Evolutionary conservation across 2,113 vertebrate genomes (phyloP).

Genomic region (Chaenocephalus aceratus): DNA sequence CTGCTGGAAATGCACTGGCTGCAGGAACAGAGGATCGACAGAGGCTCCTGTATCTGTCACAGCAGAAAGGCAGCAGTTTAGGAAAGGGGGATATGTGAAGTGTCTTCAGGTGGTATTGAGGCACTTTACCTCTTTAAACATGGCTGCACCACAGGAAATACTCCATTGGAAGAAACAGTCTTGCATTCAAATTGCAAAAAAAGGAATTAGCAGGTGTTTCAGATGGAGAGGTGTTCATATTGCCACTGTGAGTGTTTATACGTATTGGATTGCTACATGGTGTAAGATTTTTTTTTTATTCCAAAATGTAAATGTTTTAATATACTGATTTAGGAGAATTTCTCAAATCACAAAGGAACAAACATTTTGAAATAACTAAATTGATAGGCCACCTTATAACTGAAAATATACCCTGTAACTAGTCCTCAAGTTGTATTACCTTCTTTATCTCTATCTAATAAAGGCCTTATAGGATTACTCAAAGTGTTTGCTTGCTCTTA

Average conservation of each 20-base stretch:
- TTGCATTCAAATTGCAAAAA: background rate
- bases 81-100: slow-evolving; percentile 6
- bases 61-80: background rate
- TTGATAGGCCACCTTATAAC: background rate
- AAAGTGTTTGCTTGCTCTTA: slow-evolving; percentile 35
- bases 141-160: background rate
- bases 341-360: background rate
- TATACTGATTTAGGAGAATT: background rate
- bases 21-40: slow-evolving; percentile 25
- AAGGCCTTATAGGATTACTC: background rate
- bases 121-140: background rate
- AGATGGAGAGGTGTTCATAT: background rate
- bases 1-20: slow-evolving; percentile 34
- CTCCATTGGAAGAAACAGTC: background rate
- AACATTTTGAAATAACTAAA: background rate
- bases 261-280: no score
- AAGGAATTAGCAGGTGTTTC: background rate
- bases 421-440: background rate
- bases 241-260: background rate
- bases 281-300: no score
- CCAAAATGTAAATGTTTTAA: background rate
- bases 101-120: background rate
- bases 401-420: background rate
- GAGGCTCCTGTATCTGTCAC: slow-evolving; percentile 17
- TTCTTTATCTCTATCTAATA: background rate